A percentile compares a stretch with the other conserved stretches of the same genome.
These are phyloP conservation scores for Dromas ardeola DNA, from an alignment of 2,113 vertebrate genomes.

Conservation along the genomic window DNA sequence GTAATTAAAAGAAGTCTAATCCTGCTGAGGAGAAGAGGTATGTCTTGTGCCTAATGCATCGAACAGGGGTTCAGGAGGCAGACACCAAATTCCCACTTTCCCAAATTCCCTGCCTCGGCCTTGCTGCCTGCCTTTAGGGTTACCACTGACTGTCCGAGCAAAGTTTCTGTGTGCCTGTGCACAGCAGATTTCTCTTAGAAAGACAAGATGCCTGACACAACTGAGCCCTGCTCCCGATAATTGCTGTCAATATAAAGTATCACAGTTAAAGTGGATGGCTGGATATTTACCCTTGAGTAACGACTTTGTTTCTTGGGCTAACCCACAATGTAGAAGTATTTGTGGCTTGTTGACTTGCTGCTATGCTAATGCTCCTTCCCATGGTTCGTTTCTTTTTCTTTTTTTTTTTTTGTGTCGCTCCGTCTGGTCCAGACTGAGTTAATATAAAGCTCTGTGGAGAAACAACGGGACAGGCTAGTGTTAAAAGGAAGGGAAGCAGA, in stretches of 20 bases:
- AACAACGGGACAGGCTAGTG: neutral
- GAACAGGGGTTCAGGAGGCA: neutral
- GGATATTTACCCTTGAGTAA: neutral
- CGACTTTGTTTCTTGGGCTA: neutral
- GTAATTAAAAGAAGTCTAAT: neutral
- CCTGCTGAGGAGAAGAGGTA: neutral
- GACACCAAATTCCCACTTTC: neutral
- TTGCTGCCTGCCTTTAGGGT: neutral
- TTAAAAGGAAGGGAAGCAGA: conserved; percentile 59
- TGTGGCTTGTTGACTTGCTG: neutral
- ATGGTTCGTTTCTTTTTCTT: neutral
- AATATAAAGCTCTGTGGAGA: neutral
- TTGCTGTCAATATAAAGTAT: neutral
- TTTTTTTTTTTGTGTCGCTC: neutral
- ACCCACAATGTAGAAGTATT: neutral
- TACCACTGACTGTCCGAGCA: neutral
- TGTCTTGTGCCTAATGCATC: neutral
- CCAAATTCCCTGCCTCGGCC: neutral
- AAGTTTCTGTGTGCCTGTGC: neutral
- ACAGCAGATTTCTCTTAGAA: neutral
- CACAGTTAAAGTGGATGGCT: neutral
- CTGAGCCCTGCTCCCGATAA: rapidly evolving
- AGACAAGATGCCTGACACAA: neutral
- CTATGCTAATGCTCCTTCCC: neutral
- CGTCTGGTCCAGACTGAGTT: neutral